A percentile compares a stretch with the other conserved stretches of the same genome.
phyloP scores from a whole-genome alignment of 23 tunicate genomes.

The Halocynthia aurantium region DNA sequence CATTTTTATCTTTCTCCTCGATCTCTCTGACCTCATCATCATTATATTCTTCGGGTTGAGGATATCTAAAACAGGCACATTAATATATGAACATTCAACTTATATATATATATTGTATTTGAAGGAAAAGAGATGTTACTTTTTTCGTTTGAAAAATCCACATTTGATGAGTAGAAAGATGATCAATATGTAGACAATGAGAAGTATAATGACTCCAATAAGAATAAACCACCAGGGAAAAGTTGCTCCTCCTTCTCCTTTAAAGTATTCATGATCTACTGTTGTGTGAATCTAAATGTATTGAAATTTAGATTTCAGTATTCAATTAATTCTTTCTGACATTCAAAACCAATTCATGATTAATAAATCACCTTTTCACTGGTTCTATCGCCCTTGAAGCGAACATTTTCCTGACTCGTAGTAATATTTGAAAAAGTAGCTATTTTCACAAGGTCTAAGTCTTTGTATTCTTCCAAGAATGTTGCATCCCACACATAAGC shows the following conservation, averaged over 20 bases:
- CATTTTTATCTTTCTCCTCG: slow-evolving; percentile 2
- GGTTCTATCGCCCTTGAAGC: slow-evolving; percentile 18
- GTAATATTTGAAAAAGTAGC: neutral
- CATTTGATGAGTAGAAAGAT: slow-evolving; percentile 34
- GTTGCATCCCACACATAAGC: slow-evolving; percentile 18
- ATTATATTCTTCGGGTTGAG: neutral
- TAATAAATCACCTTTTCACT: slow-evolving; percentile 19
- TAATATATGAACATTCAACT: neutral
- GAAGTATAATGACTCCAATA: slow-evolving; percentile 40
- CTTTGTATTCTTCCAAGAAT: slow-evolving; percentile 14
- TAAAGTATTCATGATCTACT: slow-evolving; percentile 51
- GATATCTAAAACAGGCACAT: neutral
- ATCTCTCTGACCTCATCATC: neutral
- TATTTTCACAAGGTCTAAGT: slow-evolving; percentile 9
- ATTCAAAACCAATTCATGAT: neutral
- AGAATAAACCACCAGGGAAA: slow-evolving; percentile 90
- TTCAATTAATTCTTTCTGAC: neutral
- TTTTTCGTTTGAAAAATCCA: slow-evolving; percentile 33
- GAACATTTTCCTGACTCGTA: slow-evolving; percentile 1
- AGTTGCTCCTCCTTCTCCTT: slow-evolving; percentile 16
- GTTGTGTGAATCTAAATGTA: slow-evolving; percentile 49
- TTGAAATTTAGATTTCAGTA: neutral
- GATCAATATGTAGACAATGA: slow-evolving; percentile 43
- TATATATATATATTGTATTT: too few species aligned
- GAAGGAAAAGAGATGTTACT: neutral